A percentile compares a stretch with the other conserved stretches of the same genome.
Conservation (phyloP, 92 coral and sea anemone genomes). For the Parazoanthus atlanticus region DNA sequence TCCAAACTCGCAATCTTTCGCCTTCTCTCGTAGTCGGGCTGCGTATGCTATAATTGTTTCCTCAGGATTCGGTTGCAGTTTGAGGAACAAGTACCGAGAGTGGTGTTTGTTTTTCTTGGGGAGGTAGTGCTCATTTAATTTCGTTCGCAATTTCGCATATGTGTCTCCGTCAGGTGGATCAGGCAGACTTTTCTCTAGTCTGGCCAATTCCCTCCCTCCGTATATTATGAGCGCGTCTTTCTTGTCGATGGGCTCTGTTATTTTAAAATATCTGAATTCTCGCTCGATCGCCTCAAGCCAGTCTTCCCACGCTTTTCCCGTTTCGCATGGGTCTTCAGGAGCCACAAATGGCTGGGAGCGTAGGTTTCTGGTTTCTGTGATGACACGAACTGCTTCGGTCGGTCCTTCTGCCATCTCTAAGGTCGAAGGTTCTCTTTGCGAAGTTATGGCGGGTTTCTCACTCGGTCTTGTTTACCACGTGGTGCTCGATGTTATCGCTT, state of each 20-base stretch:
- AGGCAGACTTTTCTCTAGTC: constrained; percentile 56
- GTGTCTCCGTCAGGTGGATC: constrained; percentile 46
- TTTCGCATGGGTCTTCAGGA: constrained; percentile 41
- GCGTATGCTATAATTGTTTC: constrained; percentile 41
- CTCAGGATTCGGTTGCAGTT: constrained; percentile 36
- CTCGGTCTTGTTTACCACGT: too few relatives aligned
- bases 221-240: constrained; percentile 56
- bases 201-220: constrained; percentile 45
- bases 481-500: too few relatives aligned
- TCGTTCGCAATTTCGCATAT: constrained; percentile 49
- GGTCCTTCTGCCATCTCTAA: too few relatives aligned
- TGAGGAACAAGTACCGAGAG: constrained; percentile 56
- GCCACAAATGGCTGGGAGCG: constrained; percentile 43
- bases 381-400: neutral
- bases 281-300: constrained; percentile 47
- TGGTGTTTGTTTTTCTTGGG: constrained; percentile 63
- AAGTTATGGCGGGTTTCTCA: too few relatives aligned
- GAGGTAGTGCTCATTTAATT: constrained; percentile 50
- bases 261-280: constrained; percentile 57
- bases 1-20: constrained; percentile 56
- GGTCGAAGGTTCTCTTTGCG: too few relatives aligned
- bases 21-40: constrained; percentile 45
- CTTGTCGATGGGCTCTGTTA: constrained; percentile 51
- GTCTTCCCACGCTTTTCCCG: constrained; percentile 55
- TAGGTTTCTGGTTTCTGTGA: constrained; percentile 53